Evolutionary conservation across 2,113 vertebrate genomes (phyloP), one percentile per base, ranked within the genome.

Genomic region (Cygnus atratus): DNA sequence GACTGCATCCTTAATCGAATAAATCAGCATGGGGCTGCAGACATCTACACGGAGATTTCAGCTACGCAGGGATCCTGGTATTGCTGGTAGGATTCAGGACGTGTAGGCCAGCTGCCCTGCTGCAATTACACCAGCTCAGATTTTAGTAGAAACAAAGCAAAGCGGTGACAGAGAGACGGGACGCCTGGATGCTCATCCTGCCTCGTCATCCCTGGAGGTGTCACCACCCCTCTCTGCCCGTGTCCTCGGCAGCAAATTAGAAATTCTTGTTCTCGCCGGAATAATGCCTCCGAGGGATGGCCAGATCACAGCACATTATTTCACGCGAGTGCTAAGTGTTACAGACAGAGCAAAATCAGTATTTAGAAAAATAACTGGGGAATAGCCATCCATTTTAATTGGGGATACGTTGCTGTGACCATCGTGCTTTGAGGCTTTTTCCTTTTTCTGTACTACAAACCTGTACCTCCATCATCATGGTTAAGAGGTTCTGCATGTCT

Each of bases 381-480:
- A 52, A 2, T 3, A 59, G 29, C 33, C 73, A 31, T 4, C 9
- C 13, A 21, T 37, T 93, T 76, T 26, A 59, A 88, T 62, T 20
- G 1, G 25, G 26, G 33, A 17, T 19, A 39, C 6, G 3, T 14
- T 48, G 15, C 22, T 2, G 2, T 15, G 37, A 55, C 25, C 52
- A 19, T 26, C 19, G 1, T 2, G 2, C n/a, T 91, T 57, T 11
- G 33, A 48, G 55, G 28, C 16, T 20, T 77, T 41, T 39, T 39
- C 21, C 29, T 81, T 26, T n/a, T 68, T 43, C 86, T 78, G 0
- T 4, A 6, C 78, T 5, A 33, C n/a, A 6, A 33, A 43, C 12
- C 80, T 78, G 50, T 9, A 54, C 10, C 59, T 70, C 0, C 0
- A 0, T 54, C 29, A 62, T 31, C 71, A 37, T 2, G 20, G 15